Evolutionary conservation across 2,888 invertebrate genomes (phyloP).

Genomic region (Calliphora vomitoria): DNA sequence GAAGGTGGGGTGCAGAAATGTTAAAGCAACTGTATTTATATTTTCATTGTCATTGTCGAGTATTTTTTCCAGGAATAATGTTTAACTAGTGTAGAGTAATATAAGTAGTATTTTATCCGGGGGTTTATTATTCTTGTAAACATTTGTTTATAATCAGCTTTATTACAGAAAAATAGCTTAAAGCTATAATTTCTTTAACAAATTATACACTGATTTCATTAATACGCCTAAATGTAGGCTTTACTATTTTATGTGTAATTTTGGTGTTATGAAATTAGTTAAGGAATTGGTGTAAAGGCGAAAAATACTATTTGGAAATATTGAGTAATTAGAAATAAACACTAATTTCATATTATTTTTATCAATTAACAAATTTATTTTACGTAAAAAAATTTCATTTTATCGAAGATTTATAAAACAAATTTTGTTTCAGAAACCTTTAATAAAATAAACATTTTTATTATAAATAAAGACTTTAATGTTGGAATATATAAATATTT

Average conservation of each 20-base stretch:
- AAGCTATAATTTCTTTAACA: conserved; percentile 21
- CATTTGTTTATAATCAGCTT: conserved; percentile 32
- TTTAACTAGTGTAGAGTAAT: neutral
- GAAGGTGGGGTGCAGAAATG: neutral
- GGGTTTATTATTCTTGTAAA: conserved; percentile 45
- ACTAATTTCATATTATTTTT: too few relatives aligned
- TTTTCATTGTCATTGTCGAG: conserved; percentile 30
- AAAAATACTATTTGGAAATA: too few relatives aligned
- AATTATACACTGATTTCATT: conserved; percentile 21
- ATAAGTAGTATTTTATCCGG: neutral
- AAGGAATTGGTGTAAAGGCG: too few relatives aligned
- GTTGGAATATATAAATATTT: too few relatives aligned
- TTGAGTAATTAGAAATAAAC: too few relatives aligned
- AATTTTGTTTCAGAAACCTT: too few relatives aligned
- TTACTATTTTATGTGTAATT: neutral
- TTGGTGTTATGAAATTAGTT: neutral
- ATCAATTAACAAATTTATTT: too few relatives aligned
- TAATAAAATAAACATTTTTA: too few relatives aligned
- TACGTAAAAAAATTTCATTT: too few relatives aligned
- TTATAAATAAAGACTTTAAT: too few relatives aligned
- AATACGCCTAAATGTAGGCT: conserved; percentile 7
- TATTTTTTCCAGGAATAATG: neutral
- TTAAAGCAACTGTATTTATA: neutral
- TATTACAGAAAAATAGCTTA: conserved; percentile 15
- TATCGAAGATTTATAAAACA: too few relatives aligned